A percentile compares a stretch with the other conserved stretches of the same genome.
Conservation (phyloP, 2,888 invertebrate genomes). For the Lasius fuliginosus region DNA sequence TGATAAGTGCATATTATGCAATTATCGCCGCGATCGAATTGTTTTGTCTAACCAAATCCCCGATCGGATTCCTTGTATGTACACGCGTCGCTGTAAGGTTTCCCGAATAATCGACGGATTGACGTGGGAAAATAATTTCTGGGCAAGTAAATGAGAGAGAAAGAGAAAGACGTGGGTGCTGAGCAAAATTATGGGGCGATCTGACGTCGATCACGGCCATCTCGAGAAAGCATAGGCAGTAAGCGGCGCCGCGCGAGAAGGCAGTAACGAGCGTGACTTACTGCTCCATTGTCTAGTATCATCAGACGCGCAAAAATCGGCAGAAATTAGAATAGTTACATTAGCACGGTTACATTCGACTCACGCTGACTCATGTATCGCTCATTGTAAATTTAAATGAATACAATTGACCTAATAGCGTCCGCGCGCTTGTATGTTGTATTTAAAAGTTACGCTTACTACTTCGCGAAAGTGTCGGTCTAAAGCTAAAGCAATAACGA, state of each 20-base stretch:
- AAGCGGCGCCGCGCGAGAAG: conserved; percentile 27
- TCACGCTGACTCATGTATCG: conserved; percentile 18
- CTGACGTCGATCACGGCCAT: background rate
- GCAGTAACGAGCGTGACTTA: conserved; percentile 46
- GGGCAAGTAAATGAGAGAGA: background rate
- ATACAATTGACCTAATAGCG: conserved; percentile 22
- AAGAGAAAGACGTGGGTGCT: conserved; percentile 10
- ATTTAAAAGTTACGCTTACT: conserved; percentile 14
- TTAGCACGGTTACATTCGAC: conserved; percentile 16
- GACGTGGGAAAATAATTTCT: conserved; percentile 38
- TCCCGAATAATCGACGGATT: conserved; percentile 16
- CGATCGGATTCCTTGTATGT: background rate
- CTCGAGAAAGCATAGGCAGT: background rate
- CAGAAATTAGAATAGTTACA: conserved; percentile 35
- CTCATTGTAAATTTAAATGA: conserved; percentile 40
- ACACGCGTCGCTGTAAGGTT: background rate
- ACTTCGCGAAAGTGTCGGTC: conserved; percentile 15
- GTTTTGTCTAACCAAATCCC: conserved; percentile 23
- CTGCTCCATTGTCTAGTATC: conserved; percentile 34
- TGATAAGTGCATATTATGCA: conserved; percentile 16
- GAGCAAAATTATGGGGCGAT: background rate
- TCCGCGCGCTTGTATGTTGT: background rate
- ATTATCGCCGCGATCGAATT: conserved; percentile 43
- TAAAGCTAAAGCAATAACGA: background rate
- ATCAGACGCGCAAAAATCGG: conserved; percentile 8